Percentiles rank a stretch among this genome's conserved stretches.
phyloP scores from a whole-genome alignment of 2,888 invertebrate species.

The Plebejus argus region DNA sequence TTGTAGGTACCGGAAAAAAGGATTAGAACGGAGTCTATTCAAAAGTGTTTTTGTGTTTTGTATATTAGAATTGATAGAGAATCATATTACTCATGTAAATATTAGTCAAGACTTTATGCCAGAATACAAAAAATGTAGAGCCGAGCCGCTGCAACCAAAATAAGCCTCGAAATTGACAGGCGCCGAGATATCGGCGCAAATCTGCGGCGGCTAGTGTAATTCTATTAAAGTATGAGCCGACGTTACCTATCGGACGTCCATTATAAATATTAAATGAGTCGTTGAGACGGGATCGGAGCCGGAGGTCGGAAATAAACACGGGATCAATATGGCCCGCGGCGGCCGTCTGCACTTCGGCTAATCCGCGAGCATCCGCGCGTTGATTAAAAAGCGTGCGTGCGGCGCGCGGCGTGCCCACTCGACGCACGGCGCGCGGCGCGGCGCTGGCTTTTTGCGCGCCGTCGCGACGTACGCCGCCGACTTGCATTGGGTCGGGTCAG shows the following conservation, averaged over 20 bases:
- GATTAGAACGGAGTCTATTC: not conserved
- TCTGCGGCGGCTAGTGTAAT: conserved; percentile 48
- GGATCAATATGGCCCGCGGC: conserved; percentile 59
- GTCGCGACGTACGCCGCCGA: conserved; percentile 71
- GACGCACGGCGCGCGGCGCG: conserved; percentile 50
- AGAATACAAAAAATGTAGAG: not conserved
- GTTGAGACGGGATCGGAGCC: conserved; percentile 56
- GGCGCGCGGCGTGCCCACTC: conserved; percentile 73
- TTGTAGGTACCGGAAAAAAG: not conserved
- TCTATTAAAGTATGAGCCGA: conserved; percentile 26
- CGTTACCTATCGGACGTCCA: conserved; percentile 42
- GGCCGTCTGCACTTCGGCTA: conserved; percentile 40
- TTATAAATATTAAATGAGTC: conserved; percentile 67
- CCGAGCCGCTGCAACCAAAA: not conserved
- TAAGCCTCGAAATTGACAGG: not conserved
- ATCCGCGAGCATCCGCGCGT: conserved; percentile 43
- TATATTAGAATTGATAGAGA: too few species aligned
- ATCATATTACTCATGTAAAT: not conserved
- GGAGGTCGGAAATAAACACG: conserved; percentile 66
- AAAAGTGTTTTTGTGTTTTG: not conserved
- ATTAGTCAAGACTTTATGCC: not conserved
- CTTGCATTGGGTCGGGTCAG: conserved; percentile 80
- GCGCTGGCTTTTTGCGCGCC: conserved; percentile 72
- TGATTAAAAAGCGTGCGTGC: conserved; percentile 60
- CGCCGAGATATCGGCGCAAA: conserved; percentile 40